phyloP scores from a whole-genome alignment of 2,113 vertebrate genomes.

The Euleptes europaea region DNA sequence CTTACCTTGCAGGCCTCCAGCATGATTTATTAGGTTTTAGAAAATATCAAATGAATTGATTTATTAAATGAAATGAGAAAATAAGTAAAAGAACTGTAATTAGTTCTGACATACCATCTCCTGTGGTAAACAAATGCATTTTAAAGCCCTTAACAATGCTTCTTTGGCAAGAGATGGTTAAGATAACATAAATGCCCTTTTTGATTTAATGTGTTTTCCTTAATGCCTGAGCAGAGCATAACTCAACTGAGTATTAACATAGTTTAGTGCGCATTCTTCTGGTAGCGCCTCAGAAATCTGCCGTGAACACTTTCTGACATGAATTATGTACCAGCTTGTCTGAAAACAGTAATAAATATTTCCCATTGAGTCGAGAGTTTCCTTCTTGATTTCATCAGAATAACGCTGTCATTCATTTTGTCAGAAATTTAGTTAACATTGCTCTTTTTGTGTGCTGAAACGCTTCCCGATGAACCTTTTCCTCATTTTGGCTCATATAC shows the following conservation, averaged over 20 bases:
- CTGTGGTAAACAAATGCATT: background rate
- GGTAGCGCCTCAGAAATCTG: background rate
- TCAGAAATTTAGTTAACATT: conserved; percentile 33
- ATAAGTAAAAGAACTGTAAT: background rate
- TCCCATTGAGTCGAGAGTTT: background rate
- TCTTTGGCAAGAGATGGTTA: background rate
- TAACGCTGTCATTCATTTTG: conserved; percentile 23
- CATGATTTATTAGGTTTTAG: background rate
- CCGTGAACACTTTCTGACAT: background rate
- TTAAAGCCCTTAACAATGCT: background rate
- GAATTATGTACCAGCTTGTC: conserved; percentile 8
- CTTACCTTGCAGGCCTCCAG: no score
- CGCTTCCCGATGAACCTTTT: background rate
- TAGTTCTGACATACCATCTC: background rate
- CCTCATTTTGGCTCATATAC: conserved; percentile 28
- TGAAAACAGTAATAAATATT: conserved; percentile 16
- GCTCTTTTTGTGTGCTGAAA: background rate
- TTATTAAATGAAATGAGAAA: background rate
- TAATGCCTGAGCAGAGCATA: background rate
- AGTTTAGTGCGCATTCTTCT: background rate
- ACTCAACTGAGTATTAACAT: conserved; percentile 4
- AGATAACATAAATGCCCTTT: background rate
- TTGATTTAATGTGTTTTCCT: background rate
- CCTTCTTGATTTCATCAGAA: conserved; percentile 15
- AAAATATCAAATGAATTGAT: background rate